These are phyloP conservation scores for Atta texana DNA, from an alignment of 1,140 invertebrate genomes.

Conservation along the genomic window DNA sequence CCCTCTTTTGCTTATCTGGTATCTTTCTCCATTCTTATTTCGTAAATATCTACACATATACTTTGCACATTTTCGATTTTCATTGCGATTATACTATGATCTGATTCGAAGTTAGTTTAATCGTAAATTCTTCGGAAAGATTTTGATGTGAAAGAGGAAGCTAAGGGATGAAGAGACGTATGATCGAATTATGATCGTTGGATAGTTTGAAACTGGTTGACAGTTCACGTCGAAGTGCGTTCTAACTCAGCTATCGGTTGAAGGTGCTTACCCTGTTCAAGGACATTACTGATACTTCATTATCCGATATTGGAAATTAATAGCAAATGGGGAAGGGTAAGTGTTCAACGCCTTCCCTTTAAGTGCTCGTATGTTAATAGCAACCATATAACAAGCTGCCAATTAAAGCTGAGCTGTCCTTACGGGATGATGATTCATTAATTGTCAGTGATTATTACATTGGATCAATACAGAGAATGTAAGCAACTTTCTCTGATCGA, in stretches of 20 bases:
- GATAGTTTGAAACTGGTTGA: slow-evolving; percentile 50
- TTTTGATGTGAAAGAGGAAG: neutral
- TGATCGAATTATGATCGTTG: slow-evolving; percentile 48
- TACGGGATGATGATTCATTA: neutral
- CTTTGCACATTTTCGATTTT: neutral
- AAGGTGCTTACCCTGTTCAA: slow-evolving; percentile 60
- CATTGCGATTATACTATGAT: neutral
- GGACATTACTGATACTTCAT: slow-evolving; percentile 69
- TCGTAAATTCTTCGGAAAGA: neutral
- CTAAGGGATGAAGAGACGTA: neutral
- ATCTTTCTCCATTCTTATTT: neutral
- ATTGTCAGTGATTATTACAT: neutral
- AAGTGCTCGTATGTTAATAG: slow-evolving; percentile 53
- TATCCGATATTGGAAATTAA: slow-evolving; percentile 72
- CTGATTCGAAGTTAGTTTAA: neutral
- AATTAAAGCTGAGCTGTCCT: slow-evolving; percentile 65
- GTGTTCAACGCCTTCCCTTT: slow-evolving; percentile 30
- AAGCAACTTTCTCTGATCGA: neutral
- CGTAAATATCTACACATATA: neutral
- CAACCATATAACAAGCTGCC: slow-evolving; percentile 50
- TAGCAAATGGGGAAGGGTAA: slow-evolving; percentile 47
- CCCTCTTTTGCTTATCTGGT: neutral
- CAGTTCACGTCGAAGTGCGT: slow-evolving; percentile 38
- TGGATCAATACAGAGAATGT: neutral
- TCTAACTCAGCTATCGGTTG: slow-evolving; percentile 20